Percentiles rank a stretch among this genome's conserved stretches.
Conservation (phyloP, 2,888 invertebrate species). For the Drosophila formosana region DNA sequence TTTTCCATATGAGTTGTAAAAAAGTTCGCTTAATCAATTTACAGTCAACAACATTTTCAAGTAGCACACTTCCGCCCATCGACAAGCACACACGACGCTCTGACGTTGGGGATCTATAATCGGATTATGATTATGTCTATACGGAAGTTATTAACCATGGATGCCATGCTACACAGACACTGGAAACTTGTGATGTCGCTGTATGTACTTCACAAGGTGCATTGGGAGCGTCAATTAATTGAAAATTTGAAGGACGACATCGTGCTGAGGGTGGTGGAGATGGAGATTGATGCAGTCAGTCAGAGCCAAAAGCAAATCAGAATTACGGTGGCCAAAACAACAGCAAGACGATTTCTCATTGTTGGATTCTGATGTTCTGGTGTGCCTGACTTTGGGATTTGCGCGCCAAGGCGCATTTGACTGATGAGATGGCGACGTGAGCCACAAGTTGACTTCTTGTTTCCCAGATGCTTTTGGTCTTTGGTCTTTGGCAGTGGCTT, state of each 20-base stretch:
- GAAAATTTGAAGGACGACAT: constrained; percentile 41
- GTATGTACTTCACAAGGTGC: constrained; percentile 33
- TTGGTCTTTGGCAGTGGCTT: constrained; percentile 40
- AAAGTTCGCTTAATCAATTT: constrained; percentile 61
- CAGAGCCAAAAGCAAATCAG: constrained; percentile 41
- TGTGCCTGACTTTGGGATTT: constrained; percentile 60
- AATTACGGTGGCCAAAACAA: constrained; percentile 52
- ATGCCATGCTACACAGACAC: constrained; percentile 18
- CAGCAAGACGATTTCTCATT: constrained; percentile 67
- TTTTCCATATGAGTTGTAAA: constrained; percentile 18
- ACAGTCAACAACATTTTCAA: constrained; percentile 54
- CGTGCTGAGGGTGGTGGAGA: constrained; percentile 28
- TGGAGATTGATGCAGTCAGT: constrained; percentile 66
- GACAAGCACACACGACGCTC: constrained; percentile 17
- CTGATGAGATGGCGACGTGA: constrained; percentile 76
- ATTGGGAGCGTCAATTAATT: constrained; percentile 64
- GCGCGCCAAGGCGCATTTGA: constrained; percentile 68
- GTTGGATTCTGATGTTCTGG: constrained; percentile 24
- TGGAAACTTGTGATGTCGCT: constrained; percentile 3
- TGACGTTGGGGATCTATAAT: constrained; percentile 51
- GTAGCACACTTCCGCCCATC: constrained; percentile 4
- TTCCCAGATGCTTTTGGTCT: constrained; percentile 34
- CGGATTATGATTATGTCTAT: constrained; percentile 73
- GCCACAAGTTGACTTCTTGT: constrained; percentile 54
- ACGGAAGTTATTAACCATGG: constrained; percentile 54